Evolutionary conservation across 2,888 invertebrate species (phyloP), one percentile per base, ranked within the genome.

Genomic region (Zaprionus bogoriensis): DNA sequence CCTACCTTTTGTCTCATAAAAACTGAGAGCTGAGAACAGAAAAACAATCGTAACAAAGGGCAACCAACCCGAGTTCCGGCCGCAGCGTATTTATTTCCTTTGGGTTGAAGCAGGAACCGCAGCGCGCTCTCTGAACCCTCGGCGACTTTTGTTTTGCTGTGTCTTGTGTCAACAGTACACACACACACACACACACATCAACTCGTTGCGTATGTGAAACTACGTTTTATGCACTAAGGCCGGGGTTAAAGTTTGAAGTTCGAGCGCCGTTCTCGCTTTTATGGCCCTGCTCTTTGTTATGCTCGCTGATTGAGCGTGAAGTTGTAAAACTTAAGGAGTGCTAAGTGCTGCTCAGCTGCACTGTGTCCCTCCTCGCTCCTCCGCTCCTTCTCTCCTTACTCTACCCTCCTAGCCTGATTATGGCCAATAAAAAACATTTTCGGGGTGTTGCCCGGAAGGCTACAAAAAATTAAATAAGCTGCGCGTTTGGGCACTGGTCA

Each of bases 281-380:
- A 76, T 76, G 61, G 58, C 41, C n/a, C 20, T n/a, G 39, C 41
- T 47, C 45, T 25, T 53, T 32, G 48, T 55, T 54, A 47, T 57
- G 41, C 54, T 52, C 61, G 44, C 76, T 70, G 73, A 82, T 87
- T 87, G 82, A 76, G 83, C 86, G 82, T 82, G 67, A 82, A 85
- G 81, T 87, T 87, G 79, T 82, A 60, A 87, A 82, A 82, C 86
- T 78, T 82, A 87, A 87, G 82, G 86, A 82, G 86, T 87, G 87
- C 82, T 69, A 85, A 82, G 82, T 79, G 86, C 79, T 64, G 6
- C n/a, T 41, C 48, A 42, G 47, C 44, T 36, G 25, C 48, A 20
- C 19, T 20, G 12, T 12, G n/a, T 10, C 44, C 44, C 48, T 44
- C 36, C 50, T n/a, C 48, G n/a, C 19, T 12, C 20, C 28, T 4